Base-by-base conservation (phyloP, 2,113 vertebrate species). In the Reinhardtius hippoglossoides region DNA sequence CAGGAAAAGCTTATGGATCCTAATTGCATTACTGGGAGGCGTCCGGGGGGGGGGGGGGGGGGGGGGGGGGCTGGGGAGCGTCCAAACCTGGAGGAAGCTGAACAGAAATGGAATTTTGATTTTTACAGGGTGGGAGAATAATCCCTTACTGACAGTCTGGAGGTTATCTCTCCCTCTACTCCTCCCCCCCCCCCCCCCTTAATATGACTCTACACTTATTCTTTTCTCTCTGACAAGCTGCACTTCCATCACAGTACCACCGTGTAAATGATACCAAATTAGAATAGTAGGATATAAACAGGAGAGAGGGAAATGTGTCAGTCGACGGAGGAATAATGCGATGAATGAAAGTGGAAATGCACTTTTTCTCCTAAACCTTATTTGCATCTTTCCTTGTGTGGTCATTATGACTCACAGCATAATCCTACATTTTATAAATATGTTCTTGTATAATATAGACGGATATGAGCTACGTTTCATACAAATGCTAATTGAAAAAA, bases 11-110 rank as follows among this genome's bases (percentile, higher is more conserved):
- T 89, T 92, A 92, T 84, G 60, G 87, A 87, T 88, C 91, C 89
- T 94, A 94, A 95, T 94, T 94, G 91, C 83, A 94, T 94, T 93
- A 94, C 79, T 65, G 50, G 77, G 78, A 84, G 83, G 77, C 56
- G 9, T 79, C 65, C n/a, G n/a, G n/a, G n/a, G n/a, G n/a, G n/a
- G n/a, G n/a, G n/a, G n/a, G n/a, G n/a, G n/a, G n/a, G n/a, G n/a
- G n/a, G n/a, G 46, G 77, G 79, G 78, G 73, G 78, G 73, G 73
- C 74, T 26, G 27, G 63, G 78, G 71, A 84, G 61, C 40, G 3
- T 78, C 78, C 59, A 54, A 85, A 89, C 74, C 65, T 24, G 35
- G 55, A 67, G 85, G 84, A 85, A 69, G 74, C 65, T 18, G 79
- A 87, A 81, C 75, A 84, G 76, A 92, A 91, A 91, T 87, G 84